These are phyloP conservation scores for Nomada fucata DNA, from an alignment of 2,888 invertebrate species.

Conservation along the genomic window DNA sequence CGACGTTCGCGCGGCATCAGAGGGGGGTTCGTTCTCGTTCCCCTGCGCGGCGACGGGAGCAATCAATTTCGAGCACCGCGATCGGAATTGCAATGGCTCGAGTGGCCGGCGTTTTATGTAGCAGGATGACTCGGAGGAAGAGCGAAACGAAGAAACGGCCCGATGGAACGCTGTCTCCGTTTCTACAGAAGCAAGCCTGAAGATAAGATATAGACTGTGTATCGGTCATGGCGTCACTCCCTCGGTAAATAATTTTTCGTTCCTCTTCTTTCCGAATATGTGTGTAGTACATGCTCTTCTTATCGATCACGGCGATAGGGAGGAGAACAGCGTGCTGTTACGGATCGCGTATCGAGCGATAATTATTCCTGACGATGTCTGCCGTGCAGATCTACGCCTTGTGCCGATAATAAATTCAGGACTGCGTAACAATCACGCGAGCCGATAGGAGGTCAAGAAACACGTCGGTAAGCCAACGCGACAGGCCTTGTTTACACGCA, in stretches of 20 bases:
- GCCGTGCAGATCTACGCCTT: not conserved
- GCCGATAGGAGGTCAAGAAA: constrained; percentile 8
- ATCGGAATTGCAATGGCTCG: not conserved
- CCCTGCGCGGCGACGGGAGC: too few relatives aligned
- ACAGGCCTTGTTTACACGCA: not conserved
- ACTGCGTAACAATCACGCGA: constrained; percentile 31
- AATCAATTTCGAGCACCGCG: too few relatives aligned
- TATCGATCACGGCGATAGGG: constrained; percentile 4
- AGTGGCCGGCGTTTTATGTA: not conserved
- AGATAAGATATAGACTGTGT: constrained; percentile 20
- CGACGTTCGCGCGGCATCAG: too few relatives aligned
- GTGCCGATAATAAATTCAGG: constrained; percentile 33
- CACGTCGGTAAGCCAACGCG: not conserved
- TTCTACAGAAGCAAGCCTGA: not conserved
- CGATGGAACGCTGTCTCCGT: not conserved
- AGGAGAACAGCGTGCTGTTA: too few relatives aligned
- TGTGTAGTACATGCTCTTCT: not conserved
- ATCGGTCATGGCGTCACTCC: not conserved
- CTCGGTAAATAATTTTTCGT: not conserved
- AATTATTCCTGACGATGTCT: not conserved
- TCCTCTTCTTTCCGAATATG: not conserved
- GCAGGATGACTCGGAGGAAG: not conserved
- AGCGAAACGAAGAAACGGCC: not conserved
- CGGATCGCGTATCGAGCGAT: not conserved
- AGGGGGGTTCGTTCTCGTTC: too few relatives aligned